Conservation (phyloP, 2,888 invertebrate genomes). For the Apodemia mormo region DNA sequence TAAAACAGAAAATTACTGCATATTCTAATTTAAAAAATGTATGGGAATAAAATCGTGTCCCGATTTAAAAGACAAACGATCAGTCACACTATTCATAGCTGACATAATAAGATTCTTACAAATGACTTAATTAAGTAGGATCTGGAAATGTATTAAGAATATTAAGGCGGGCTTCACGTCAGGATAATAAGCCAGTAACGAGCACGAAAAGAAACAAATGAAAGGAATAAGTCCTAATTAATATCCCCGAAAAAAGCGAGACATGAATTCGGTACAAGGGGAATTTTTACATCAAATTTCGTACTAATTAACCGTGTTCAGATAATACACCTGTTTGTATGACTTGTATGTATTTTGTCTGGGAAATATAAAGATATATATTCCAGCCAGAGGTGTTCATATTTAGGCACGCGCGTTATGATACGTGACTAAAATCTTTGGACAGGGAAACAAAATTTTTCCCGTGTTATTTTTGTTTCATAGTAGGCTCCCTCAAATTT, state of each 20-base stretch:
- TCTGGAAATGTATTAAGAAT: slow-evolving; percentile 20
- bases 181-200: slow-evolving; percentile 35
- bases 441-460: not conserved
- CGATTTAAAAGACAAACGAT: not conserved
- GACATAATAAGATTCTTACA: slow-evolving; percentile 18
- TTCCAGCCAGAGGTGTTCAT: not conserved
- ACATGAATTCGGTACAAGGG: slow-evolving; percentile 2
- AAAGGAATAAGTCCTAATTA: slow-evolving; percentile 14
- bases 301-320: slow-evolving; percentile 2
- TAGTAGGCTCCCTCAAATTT: too few relatives aligned
- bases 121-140: slow-evolving; percentile 29
- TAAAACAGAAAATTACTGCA: too few relatives aligned
- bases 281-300: slow-evolving; percentile 8
- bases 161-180: slow-evolving; percentile 27
- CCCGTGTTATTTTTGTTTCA: too few relatives aligned
- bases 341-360: not conserved
- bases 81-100: slow-evolving; percentile 15
- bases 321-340: not conserved
- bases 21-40: too few relatives aligned
- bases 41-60: not conserved
- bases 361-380: not conserved
- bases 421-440: not conserved
- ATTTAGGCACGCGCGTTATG: not conserved
- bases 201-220: slow-evolving; percentile 36
- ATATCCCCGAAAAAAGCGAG: slow-evolving; percentile 17